Percentiles rank a stretch among this genome's conserved stretches.
Evolutionary conservation across 2,888 invertebrate genomes (phyloP).

Genomic region (Erebia aethiops): DNA sequence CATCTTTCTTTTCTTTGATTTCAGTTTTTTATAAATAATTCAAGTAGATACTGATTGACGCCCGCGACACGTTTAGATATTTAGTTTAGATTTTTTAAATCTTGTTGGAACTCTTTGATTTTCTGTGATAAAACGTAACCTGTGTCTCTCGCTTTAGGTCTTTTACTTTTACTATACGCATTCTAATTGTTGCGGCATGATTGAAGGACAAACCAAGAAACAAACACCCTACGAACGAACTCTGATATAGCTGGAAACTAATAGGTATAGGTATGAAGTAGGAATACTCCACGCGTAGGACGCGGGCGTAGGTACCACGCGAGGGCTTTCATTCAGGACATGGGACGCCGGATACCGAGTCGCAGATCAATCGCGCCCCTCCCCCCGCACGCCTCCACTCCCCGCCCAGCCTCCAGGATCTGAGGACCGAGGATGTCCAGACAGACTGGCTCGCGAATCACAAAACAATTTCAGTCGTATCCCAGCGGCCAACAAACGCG

Average conservation of each 20-base stretch:
- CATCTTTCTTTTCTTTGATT: too few relatives aligned
- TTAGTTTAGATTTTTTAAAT: too few relatives aligned
- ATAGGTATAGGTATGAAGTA: neutral
- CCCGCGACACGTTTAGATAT: too few relatives aligned
- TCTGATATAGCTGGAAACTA: neutral
- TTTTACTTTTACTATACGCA: too few relatives aligned
- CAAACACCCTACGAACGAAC: too few relatives aligned
- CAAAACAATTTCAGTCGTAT: constrained; percentile 57
- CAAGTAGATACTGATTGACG: too few relatives aligned
- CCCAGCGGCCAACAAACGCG: constrained; percentile 56
- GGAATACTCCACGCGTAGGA: constrained; percentile 34
- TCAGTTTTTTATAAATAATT: too few relatives aligned
- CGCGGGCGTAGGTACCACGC: constrained; percentile 18
- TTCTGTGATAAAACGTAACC: too few relatives aligned
- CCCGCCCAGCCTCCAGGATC: constrained; percentile 49
- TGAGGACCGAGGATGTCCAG: constrained; percentile 61
- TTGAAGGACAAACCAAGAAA: too few relatives aligned
- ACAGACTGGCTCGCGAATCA: constrained; percentile 45
- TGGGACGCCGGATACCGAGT: constrained; percentile 54
- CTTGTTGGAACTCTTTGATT: too few relatives aligned
- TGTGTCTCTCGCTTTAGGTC: too few relatives aligned
- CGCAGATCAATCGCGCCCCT: constrained; percentile 74
- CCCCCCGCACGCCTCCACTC: constrained; percentile 43
- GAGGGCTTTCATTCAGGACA: constrained; percentile 42
- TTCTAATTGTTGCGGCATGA: too few relatives aligned